Conservation (phyloP, 2,797 vertebrate genomes). For the Enteromius anoplus region DNA sequence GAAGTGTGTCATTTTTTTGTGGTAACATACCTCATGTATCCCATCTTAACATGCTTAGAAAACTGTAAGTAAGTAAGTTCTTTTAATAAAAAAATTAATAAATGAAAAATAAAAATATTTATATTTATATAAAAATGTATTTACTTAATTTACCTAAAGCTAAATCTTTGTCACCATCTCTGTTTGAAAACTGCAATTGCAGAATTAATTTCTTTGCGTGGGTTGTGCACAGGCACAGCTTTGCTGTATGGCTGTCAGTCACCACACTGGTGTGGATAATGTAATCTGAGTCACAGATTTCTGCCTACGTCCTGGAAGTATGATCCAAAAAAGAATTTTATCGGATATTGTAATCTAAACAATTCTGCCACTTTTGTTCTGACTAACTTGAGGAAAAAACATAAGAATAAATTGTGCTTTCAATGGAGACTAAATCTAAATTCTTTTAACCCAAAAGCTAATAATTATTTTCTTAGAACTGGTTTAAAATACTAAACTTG, state of each 20-base stretch:
- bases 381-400: not conserved
- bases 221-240: not conserved
- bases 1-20: not conserved
- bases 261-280: not conserved
- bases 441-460: too few species aligned
- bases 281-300: not conserved
- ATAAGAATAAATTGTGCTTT: not conserved
- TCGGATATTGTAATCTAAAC: not conserved
- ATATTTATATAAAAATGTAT: not conserved
- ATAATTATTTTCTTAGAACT: too few species aligned
- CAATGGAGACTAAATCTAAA: not conserved
- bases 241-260: not conserved
- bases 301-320: not conserved
- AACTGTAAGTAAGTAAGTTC: not conserved
- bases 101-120: not conserved
- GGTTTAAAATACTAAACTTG: too few species aligned
- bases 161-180: not conserved
- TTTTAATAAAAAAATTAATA: not conserved
- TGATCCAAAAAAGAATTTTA: not conserved
- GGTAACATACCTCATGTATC: not conserved
- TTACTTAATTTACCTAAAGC: not conserved
- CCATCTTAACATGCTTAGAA: not conserved
- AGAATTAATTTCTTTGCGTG: not conserved
- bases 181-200: not conserved
- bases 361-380: not conserved